A percentile compares a stretch with the other conserved stretches of the same genome.
phyloP scores from a whole-genome alignment of 1,140 invertebrate species.

The Drosophila kikkawai region DNA sequence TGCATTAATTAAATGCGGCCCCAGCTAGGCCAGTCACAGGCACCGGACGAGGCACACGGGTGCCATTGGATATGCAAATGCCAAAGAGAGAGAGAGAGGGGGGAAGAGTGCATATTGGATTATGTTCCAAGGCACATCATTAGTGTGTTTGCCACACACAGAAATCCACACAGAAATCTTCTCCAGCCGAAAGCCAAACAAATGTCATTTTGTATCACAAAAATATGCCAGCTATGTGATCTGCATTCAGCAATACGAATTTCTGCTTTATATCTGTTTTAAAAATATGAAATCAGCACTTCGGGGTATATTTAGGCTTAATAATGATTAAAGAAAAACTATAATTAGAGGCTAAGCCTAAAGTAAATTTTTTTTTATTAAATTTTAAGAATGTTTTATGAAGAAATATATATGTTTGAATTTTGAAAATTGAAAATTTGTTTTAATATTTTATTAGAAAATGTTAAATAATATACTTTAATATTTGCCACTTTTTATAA shows the following conservation, averaged over 20 bases:
- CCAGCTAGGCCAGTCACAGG: background rate
- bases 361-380: background rate
- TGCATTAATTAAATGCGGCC: constrained; percentile 40
- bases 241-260: background rate
- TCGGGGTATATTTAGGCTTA: too few relatives aligned
- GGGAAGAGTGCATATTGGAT: constrained; percentile 26
- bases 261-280: background rate
- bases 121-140: constrained; percentile 25
- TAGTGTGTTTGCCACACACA: constrained; percentile 13
- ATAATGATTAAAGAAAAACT: background rate
- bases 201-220: constrained; percentile 8
- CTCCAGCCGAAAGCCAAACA: constrained; percentile 3
- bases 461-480: too few relatives aligned
- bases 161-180: constrained; percentile 6
- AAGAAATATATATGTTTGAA: too few relatives aligned
- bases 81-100: background rate
- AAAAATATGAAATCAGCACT: background rate
- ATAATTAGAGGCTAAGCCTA: background rate
- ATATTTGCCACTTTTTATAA: background rate
- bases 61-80: constrained; percentile 39
- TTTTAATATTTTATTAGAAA: too few relatives aligned
- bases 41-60: constrained; percentile 13
- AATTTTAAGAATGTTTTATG: background rate
- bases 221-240: constrained; percentile 1
- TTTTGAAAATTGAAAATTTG: too few relatives aligned